Conservation (phyloP, 2,888 invertebrate genomes). For the Lycocerus yunnanus region DNA sequence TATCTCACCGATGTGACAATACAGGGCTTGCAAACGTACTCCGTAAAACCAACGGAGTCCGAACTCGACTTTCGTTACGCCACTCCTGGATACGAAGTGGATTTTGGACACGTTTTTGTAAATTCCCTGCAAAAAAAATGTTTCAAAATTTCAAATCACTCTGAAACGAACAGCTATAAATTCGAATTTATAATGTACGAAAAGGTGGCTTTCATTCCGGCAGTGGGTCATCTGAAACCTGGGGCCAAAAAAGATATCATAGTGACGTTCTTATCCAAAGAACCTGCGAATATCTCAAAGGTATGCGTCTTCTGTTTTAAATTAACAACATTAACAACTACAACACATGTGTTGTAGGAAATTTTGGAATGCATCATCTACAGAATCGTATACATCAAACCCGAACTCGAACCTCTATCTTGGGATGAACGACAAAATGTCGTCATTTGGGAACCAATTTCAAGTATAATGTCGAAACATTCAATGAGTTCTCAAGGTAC, state of each 20-base stretch:
- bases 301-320: no score
- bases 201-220: constrained; percentile 57
- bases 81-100: constrained; percentile 44
- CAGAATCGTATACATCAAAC: constrained; percentile 43
- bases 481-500: neutral
- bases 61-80: neutral
- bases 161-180: constrained; percentile 46
- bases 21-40: constrained; percentile 43
- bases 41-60: neutral
- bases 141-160: constrained; percentile 56
- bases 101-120: constrained; percentile 52
- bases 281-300: constrained; percentile 47
- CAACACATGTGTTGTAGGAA: constrained; percentile 34
- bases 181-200: constrained; percentile 52
- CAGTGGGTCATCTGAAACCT: constrained; percentile 55
- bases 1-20: constrained; percentile 58
- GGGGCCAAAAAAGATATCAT: constrained; percentile 57
- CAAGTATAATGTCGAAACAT: neutral
- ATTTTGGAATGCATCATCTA: constrained; percentile 36
- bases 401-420: constrained; percentile 37
- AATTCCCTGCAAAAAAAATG: constrained; percentile 49
- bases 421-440: constrained; percentile 57
- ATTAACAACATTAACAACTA: no score
- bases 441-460: constrained; percentile 44
- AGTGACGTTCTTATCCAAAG: constrained; percentile 57